Evolutionary conservation across 2,888 invertebrate genomes (phyloP), one percentile per base, ranked within the genome.

Genomic region (Xylota sylvarum): DNA sequence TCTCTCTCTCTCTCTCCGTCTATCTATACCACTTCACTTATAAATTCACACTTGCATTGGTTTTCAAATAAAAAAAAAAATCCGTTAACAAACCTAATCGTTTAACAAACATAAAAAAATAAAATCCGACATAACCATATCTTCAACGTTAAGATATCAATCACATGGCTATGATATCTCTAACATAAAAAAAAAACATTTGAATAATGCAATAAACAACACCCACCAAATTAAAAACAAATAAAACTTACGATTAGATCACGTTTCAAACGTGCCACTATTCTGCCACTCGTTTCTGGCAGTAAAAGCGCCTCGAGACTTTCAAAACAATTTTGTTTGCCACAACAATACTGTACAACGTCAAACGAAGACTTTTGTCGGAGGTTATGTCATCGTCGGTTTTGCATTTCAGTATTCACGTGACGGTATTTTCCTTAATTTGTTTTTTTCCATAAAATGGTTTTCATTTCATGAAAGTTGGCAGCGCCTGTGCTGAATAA

Each of bases 251-350:
- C 74, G 64, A 40, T 46, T 55, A 43, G n/a, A 43, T 64, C 55
- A 74, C 74, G 72, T 72, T 72, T 72, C 35, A 60, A 72, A 72
- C 48, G 74, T 74, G 64, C 19, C 43, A 43, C 56, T 43, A 56
- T 40, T 43, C 17, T 27, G 27, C 55, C 40, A 64, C 40, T 64
- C 62, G 19, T 32, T 32, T 40, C 14, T n/a, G 30, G n/a, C 40
- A 56, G 40, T 52, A 52, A 52, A 9, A 64, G 62, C 30, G 46
- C 35, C 52, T 23, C 37, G 40, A 40, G 52, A 37, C 35, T 67
- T 67, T 40, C 52, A 55, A 50, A 65, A 7, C 65, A 65, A 69
- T 48, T 40, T 14, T 32, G 17, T 40, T 30, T 32, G 9, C 55
- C 10, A 52, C 37, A n/a, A 37, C 64, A 17, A 32, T 12, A n/a